Conservation (phyloP, 2,888 invertebrate genomes). For the Coleophora deauratella region DNA sequence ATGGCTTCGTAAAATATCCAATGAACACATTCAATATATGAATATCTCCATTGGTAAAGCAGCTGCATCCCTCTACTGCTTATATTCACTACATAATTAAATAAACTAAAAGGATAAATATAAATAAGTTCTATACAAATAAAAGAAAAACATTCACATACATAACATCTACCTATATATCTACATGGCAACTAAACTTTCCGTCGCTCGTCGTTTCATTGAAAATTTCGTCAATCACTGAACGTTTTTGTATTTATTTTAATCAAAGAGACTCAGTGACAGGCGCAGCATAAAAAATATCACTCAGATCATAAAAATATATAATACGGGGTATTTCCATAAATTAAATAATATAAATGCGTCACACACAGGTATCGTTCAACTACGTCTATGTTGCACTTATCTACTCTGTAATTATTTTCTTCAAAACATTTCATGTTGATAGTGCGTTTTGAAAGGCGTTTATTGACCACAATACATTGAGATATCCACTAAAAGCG, state of each 20-base stretch:
- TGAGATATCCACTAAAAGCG: too few species aligned
- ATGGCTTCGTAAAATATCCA: constrained; percentile 20
- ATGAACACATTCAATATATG: constrained; percentile 14
- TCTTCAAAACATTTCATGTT: constrained; percentile 10
- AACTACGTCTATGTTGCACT: constrained; percentile 45
- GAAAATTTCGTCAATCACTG: constrained; percentile 25
- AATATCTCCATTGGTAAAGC: constrained; percentile 27
- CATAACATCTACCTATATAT: constrained; percentile 70
- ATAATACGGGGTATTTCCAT: constrained; percentile 33
- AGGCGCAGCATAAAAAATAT: constrained; percentile 33
- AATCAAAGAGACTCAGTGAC: constrained; percentile 23
- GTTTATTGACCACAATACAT: too few species aligned
- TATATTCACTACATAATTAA: constrained; percentile 31
- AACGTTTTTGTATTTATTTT: constrained; percentile 13
- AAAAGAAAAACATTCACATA: constrained; percentile 43
- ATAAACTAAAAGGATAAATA: constrained; percentile 14
- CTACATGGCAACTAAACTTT: constrained; percentile 38
- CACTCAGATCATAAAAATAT: constrained; percentile 27
- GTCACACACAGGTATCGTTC: constrained; percentile 51
- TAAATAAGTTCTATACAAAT: constrained; percentile 9
- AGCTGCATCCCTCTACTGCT: constrained; percentile 43
- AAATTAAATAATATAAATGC: constrained; percentile 50
- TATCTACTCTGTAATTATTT: constrained; percentile 35
- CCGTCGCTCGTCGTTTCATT: constrained; percentile 10
- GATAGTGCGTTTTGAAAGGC: constrained; percentile 14